Conservation (phyloP, 2,888 invertebrate genomes). For the Nemotelus pantherinus region DNA sequence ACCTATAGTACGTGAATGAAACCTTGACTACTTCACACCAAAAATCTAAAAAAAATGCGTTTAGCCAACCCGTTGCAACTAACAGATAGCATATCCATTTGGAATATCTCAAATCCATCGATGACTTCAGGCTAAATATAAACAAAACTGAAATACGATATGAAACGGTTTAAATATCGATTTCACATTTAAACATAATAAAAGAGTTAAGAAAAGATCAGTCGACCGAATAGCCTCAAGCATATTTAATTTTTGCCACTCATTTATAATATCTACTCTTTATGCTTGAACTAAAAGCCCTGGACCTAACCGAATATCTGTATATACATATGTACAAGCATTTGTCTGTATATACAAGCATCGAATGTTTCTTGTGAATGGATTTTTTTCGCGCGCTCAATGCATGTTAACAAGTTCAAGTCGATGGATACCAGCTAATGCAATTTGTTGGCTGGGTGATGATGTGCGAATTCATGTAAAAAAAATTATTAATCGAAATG, state of each 20-base stretch:
- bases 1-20: no score
- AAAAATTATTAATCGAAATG: no score
- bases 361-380: neutral
- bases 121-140: slow-evolving; percentile 9
- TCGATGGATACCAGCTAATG: slow-evolving; percentile 13
- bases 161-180: slow-evolving; percentile 9
- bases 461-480: no score
- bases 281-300: no score
- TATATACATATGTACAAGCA: no score
- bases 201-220: slow-evolving; percentile 10
- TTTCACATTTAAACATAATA: neutral
- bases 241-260: slow-evolving; percentile 9
- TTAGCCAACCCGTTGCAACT: no score
- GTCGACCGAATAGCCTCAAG: neutral
- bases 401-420: slow-evolving; percentile 19
- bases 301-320: no score
- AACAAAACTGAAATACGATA: slow-evolving; percentile 11
- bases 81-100: no score
- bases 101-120: neutral
- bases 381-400: neutral
- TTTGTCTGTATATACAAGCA: no score
- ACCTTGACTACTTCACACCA: no score
- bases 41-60: no score
- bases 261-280: neutral
- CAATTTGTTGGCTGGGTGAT: slow-evolving; percentile 4